Evolutionary conservation across 2,888 invertebrate genomes (phyloP).

Genomic region (Nudaria mundana): DNA sequence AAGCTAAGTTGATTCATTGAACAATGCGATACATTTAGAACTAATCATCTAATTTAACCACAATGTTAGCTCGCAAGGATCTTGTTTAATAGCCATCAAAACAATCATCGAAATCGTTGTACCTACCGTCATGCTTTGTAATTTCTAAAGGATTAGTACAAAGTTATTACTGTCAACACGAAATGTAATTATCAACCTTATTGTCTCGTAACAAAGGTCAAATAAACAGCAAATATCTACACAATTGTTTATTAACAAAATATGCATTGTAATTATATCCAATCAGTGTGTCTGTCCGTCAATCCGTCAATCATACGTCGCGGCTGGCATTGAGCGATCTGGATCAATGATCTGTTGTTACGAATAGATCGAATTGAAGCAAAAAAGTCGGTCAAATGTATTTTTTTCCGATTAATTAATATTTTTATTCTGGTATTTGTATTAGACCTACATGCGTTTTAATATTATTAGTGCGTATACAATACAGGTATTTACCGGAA

Average conservation of each 20-base stretch:
- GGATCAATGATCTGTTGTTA: conserved; percentile 53
- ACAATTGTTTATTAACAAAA: conserved; percentile 57
- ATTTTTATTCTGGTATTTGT: conserved; percentile 14
- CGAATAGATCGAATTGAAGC: conserved; percentile 33
- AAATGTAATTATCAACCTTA: conserved; percentile 19
- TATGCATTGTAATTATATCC: conserved; percentile 77
- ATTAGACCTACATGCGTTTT: too few species aligned
- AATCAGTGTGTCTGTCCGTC: conserved; percentile 70
- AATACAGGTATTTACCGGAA: too few species aligned
- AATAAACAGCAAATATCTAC: conserved; percentile 11
- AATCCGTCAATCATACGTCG: conserved; percentile 61
- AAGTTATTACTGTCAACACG: neutral
- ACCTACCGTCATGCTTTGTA: conserved; percentile 24
- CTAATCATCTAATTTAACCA: conserved; percentile 12
- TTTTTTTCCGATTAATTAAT: conserved; percentile 35
- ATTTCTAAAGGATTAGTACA: conserved; percentile 21
- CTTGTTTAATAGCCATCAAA: conserved; percentile 26
- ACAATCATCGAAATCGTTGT: conserved; percentile 23
- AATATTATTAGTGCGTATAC: too few species aligned
- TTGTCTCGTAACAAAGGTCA: neutral
- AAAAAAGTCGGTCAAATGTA: conserved; percentile 45
- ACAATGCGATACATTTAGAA: conserved; percentile 9
- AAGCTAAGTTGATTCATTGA: conserved; percentile 1
- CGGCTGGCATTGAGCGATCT: conserved; percentile 50
- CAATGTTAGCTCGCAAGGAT: conserved; percentile 15